phyloP scores from a whole-genome alignment of 1,140 invertebrate species.

The Metopolophium dirhodum region DNA sequence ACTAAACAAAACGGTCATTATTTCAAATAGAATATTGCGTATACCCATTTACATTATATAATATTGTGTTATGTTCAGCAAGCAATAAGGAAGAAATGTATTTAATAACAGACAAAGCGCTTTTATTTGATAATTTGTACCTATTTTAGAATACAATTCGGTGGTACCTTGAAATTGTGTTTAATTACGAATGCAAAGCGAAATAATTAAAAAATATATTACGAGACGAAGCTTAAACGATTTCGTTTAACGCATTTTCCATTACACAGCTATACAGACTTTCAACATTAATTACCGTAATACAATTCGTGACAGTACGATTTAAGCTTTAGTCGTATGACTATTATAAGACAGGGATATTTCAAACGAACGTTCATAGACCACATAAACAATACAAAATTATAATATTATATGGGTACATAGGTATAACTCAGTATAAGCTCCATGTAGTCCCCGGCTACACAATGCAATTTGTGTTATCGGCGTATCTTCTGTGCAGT shows the following conservation, averaged over 20 bases:
- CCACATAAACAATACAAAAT: background rate
- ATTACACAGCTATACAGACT: background rate
- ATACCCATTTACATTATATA: background rate
- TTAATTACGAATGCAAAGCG: background rate
- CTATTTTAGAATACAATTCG: background rate
- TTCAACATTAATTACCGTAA: background rate
- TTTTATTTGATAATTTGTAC: background rate
- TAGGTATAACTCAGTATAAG: background rate
- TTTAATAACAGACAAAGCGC: background rate
- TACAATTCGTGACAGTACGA: background rate
- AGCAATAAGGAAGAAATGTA: background rate
- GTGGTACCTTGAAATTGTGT: background rate
- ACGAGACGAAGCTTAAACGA: background rate
- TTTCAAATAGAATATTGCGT: background rate
- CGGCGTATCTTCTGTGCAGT: background rate
- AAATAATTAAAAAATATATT: conserved; percentile 19
- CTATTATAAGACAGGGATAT: background rate
- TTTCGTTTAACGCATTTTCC: background rate
- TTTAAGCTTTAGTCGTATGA: background rate
- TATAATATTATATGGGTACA: background rate
- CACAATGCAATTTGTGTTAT: conserved; percentile 1
- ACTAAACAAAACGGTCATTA: background rate
- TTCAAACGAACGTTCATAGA: background rate
- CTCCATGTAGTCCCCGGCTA: too few relatives aligned
- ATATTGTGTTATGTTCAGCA: background rate